Base-by-base conservation (phyloP, 2,888 invertebrate genomes). In the Yponomeuta plumbellus region DNA sequence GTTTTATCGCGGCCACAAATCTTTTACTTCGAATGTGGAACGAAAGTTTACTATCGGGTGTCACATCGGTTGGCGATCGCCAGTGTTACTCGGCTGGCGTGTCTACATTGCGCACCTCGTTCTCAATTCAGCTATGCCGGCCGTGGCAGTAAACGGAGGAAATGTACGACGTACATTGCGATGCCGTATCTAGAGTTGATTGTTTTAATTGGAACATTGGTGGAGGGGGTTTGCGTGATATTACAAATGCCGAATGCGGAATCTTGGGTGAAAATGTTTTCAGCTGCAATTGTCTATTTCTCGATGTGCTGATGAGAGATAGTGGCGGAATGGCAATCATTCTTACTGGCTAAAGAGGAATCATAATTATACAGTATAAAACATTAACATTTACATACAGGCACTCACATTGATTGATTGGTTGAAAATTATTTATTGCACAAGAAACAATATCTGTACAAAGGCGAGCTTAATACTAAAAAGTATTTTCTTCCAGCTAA, bases 11-110 rank as follows among this genome's bases (percentile, higher is more conserved):
- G 66, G 39, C 62, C n/a, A 69, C 68, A 69, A 77, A 79, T 78
- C 78, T 74, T 78, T 76, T 73, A 75, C 79, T 79, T 77, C 71
- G 75, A 79, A 81, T 78, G 71, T 79, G 67, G 80, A 76, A 77
- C 79, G 77, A 77, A 77, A 77, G 75, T 62, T 59, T 39, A 20
- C 62, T 34, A 62, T 62, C 62, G 59, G 26, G 20, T 62, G 39
- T 62, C 40, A n/a, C 59, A 62, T 40, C 39, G 39, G n/a, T 34
- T 34, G 39, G 44, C 39, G 20, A 39, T n/a, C 34, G 40, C 62
- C 34, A 61, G 59, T 59, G 22, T 1, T 17, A 21, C 13, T 59
- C 20, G 21, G 23, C 3, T 59, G 4, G 59, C 59, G 59, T 59
- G 59, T 52, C 21, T 22, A 21, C 22, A 21, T 59, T 59, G 59